A percentile compares a stretch with the other conserved stretches of the same genome.
phyloP scores from a whole-genome alignment of 2,888 invertebrate genomes.

The Eilema griseolum region DNA sequence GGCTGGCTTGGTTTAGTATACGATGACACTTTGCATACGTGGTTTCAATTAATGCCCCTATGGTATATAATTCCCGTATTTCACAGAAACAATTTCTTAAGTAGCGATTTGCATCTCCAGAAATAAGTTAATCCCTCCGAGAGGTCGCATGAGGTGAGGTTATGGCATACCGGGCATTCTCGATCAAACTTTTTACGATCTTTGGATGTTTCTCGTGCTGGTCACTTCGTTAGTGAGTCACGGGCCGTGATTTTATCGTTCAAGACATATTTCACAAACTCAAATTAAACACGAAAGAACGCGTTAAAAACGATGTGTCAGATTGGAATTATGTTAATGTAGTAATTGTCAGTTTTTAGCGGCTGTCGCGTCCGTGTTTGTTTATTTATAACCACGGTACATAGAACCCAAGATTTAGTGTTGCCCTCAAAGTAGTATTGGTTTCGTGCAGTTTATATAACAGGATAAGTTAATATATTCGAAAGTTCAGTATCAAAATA shows the following conservation, averaged over 20 bases:
- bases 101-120: constrained; percentile 32
- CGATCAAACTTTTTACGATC: constrained; percentile 41
- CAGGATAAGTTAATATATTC: too few species aligned
- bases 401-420: neutral
- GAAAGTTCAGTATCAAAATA: too few species aligned
- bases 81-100: constrained; percentile 17
- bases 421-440: too few species aligned
- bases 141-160: constrained; percentile 32
- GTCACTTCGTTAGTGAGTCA: constrained; percentile 49
- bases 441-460: too few species aligned
- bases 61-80: too few species aligned
- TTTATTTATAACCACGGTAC: constrained; percentile 1
- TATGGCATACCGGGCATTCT: constrained; percentile 29
- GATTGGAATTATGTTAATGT: constrained; percentile 34
- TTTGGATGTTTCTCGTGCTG: constrained; percentile 36
- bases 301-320: constrained; percentile 39
- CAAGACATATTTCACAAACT: constrained; percentile 32
- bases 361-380: constrained; percentile 20
- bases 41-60: too few species aligned
- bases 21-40: too few species aligned
- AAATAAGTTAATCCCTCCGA: constrained; percentile 35
- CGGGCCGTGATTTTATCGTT: constrained; percentile 40
- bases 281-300: constrained; percentile 36
- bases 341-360: constrained; percentile 34
- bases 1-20: too few species aligned